Conservation (phyloP, 2,888 invertebrate genomes). For the Hypomecis atomaria region DNA sequence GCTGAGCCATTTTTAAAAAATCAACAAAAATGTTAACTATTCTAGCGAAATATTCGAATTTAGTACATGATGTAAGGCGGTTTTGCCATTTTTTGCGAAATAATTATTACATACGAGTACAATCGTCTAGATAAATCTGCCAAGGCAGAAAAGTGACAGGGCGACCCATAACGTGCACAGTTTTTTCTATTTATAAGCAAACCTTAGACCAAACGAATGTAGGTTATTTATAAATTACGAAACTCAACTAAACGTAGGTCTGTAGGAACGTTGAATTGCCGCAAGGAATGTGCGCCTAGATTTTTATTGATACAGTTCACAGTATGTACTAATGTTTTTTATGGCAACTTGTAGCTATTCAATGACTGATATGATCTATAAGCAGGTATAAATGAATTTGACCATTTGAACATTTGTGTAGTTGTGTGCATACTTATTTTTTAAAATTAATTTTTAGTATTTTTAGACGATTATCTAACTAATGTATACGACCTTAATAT, state of each 20-base stretch:
- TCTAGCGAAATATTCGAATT: too few species aligned
- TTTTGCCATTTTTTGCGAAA: too few species aligned
- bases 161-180: slow-evolving; percentile 12
- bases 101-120: too few species aligned
- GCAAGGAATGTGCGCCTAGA: slow-evolving; percentile 31
- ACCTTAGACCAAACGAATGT: slow-evolving; percentile 15
- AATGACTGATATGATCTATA: not conserved
- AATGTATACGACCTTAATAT: too few species aligned
- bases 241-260: slow-evolving; percentile 28
- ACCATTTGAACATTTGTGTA: too few species aligned
- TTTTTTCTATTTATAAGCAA: slow-evolving; percentile 22
- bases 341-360: slow-evolving; percentile 1
- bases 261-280: slow-evolving; percentile 28
- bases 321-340: slow-evolving; percentile 9
- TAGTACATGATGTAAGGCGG: too few species aligned
- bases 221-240: slow-evolving; percentile 30
- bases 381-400: too few species aligned
- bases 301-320: slow-evolving; percentile 27
- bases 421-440: too few species aligned
- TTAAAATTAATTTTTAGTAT: too few species aligned
- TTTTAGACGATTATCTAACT: too few species aligned
- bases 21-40: too few species aligned
- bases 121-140: slow-evolving; percentile 9
- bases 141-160: slow-evolving; percentile 14
- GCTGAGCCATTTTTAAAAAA: too few species aligned